Evolutionary conservation across 2,113 vertebrate species (phyloP).

Genomic region (Symphodus melops): DNA sequence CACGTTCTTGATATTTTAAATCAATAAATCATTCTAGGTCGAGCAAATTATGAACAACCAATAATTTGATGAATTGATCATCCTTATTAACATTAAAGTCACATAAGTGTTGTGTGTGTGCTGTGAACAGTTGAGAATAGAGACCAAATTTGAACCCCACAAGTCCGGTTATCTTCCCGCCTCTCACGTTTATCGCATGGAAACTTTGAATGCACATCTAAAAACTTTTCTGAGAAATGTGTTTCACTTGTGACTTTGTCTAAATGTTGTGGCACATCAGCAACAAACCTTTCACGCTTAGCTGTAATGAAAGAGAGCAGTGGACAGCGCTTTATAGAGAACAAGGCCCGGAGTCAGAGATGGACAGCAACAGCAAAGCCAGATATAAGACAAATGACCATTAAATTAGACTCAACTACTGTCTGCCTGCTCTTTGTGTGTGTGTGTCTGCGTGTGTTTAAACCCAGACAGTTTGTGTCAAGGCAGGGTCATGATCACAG

Average conservation of each 20-base stretch:
- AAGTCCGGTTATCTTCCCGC: background rate
- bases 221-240: conserved; percentile 41
- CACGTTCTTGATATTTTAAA: too few species aligned
- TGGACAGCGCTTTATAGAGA: conserved; percentile 1
- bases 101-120: too few species aligned
- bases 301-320: conserved; percentile 17
- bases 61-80: too few species aligned
- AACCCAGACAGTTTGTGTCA: conserved; percentile 65
- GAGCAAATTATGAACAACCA: too few species aligned
- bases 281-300: background rate
- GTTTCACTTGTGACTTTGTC: conserved; percentile 26
- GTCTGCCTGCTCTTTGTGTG: conserved; percentile 22
- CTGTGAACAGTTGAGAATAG: too few species aligned
- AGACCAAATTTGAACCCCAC: background rate
- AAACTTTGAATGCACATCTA: conserved; percentile 33
- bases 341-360: conserved; percentile 53
- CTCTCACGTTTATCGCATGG: background rate
- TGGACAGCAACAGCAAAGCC: conserved; percentile 32
- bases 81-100: too few species aligned
- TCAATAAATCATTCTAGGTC: too few species aligned
- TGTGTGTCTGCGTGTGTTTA: conserved; percentile 30
- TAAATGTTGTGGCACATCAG: conserved; percentile 17
- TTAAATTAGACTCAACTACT: conserved; percentile 31
- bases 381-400: conserved; percentile 49
- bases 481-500: conserved; percentile 49